Evolutionary conservation across 2,113 vertebrate genomes (phyloP).

Genomic region (Aptenodytes forsteri): DNA sequence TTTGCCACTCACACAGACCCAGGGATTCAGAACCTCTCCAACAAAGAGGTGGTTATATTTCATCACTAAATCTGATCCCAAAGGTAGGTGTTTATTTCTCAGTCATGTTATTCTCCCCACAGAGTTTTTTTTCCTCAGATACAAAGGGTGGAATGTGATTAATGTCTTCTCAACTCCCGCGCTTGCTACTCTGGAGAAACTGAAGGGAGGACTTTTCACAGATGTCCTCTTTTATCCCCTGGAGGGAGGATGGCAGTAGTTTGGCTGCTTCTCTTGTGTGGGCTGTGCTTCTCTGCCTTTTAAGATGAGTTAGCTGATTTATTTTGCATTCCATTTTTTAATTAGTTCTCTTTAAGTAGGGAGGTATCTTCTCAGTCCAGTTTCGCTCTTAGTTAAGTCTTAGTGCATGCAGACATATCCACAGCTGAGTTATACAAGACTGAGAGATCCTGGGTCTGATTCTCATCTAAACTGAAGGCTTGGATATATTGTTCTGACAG

Average conservation of each 20-base stretch:
- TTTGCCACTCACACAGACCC: slow-evolving; percentile 54
- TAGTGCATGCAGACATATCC: background rate
- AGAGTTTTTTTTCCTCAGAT: background rate
- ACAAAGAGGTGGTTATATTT: slow-evolving; percentile 61
- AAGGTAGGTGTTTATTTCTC: slow-evolving; percentile 45
- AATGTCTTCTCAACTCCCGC: background rate
- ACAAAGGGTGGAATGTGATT: slow-evolving; percentile 52
- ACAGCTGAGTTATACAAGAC: background rate
- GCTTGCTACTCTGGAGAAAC: background rate
- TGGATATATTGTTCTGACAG: background rate
- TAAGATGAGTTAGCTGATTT: slow-evolving; percentile 43
- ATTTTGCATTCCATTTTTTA: slow-evolving; percentile 60
- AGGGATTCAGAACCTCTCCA: slow-evolving; percentile 65
- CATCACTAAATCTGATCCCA: slow-evolving; percentile 58
- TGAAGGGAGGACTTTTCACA: background rate
- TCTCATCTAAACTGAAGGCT: background rate
- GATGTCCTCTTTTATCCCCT: background rate
- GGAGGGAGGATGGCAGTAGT: background rate
- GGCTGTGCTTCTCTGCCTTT: background rate
- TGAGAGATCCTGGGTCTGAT: background rate
- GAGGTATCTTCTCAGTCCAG: slow-evolving; percentile 2
- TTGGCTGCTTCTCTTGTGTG: background rate
- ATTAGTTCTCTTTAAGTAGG: slow-evolving; percentile 32
- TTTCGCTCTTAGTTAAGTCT: slow-evolving; percentile 33
- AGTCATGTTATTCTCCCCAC: background rate